phyloP scores from a whole-genome alignment of 2,113 vertebrate genomes.

The Procavia capensis region DNA sequence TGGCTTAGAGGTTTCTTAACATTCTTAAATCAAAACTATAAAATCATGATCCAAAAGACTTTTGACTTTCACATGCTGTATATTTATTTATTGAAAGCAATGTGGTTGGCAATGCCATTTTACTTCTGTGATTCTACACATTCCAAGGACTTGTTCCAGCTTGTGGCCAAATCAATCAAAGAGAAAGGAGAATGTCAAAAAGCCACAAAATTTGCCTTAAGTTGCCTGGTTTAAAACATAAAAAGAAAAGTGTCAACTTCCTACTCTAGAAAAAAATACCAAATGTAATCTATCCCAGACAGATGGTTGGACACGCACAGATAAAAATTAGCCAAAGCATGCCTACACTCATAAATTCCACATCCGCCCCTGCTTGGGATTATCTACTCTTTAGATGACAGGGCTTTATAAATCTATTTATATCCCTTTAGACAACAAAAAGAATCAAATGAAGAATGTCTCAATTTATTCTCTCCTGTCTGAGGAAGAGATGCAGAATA shows the following conservation, averaged over 20 bases:
- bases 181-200: not conserved
- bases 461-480: slow-evolving; percentile 46
- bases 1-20: not conserved
- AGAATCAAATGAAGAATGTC: slow-evolving; percentile 36
- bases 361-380: slow-evolving; percentile 18
- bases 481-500: slow-evolving; percentile 28
- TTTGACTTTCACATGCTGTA: not conserved
- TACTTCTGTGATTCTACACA: slow-evolving; percentile 27
- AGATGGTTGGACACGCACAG: slow-evolving; percentile 68
- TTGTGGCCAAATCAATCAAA: slow-evolving; percentile 47
- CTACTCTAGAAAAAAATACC: slow-evolving; percentile 1
- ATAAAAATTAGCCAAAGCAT: slow-evolving; percentile 64
- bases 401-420: slow-evolving; percentile 51
- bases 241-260: slow-evolving; percentile 70
- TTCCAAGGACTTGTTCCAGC: not conserved
- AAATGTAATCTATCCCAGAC: slow-evolving; percentile 60
- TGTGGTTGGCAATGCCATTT: slow-evolving; percentile 8
- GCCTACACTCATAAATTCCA: slow-evolving; percentile 44
- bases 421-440: slow-evolving; percentile 44
- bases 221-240: slow-evolving; percentile 52
- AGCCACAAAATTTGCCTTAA: slow-evolving; percentile 48
- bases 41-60: not conserved
- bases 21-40: not conserved
- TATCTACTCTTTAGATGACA: slow-evolving; percentile 21
- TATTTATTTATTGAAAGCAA: slow-evolving; percentile 4